Evolutionary conservation across 2,797 vertebrate genomes (phyloP).

Genomic region (Gymnopithys bicolor): DNA sequence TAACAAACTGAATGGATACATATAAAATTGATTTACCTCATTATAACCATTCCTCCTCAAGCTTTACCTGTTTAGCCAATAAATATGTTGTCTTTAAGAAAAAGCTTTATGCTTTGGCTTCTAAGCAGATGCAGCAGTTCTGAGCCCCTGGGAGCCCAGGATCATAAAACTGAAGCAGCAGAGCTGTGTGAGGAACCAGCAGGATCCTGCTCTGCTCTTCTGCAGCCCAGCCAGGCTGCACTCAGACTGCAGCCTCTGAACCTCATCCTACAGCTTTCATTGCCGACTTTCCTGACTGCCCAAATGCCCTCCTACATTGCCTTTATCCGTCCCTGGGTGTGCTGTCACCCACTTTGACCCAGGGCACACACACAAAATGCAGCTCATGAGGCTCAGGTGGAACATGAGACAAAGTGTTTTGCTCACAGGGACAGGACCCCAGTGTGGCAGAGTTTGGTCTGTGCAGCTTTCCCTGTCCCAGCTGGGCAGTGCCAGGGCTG

Average conservation of each 20-base stretch:
- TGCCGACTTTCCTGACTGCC: neutral
- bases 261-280: neutral
- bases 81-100: neutral
- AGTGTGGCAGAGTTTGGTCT: rapidly evolving
- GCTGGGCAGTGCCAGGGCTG: neutral
- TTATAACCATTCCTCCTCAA: neutral
- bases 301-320: neutral
- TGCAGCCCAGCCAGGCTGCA: neutral
- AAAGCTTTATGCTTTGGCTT: neutral
- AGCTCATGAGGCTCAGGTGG: neutral
- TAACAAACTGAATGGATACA: neutral
- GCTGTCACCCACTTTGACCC: neutral
- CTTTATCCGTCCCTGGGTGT: neutral
- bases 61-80: neutral
- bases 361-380: neutral
- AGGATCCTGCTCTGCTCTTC: neutral
- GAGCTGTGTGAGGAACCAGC: neutral
- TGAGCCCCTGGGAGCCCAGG: neutral
- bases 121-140: neutral
- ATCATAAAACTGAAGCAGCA: neutral
- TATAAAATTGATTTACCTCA: neutral
- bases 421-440: neutral
- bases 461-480: neutral
- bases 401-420: rapidly evolving
- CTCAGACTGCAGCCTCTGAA: neutral